phyloP scores from a whole-genome alignment of 2,888 invertebrate genomes.

The Ceramica pisi region DNA sequence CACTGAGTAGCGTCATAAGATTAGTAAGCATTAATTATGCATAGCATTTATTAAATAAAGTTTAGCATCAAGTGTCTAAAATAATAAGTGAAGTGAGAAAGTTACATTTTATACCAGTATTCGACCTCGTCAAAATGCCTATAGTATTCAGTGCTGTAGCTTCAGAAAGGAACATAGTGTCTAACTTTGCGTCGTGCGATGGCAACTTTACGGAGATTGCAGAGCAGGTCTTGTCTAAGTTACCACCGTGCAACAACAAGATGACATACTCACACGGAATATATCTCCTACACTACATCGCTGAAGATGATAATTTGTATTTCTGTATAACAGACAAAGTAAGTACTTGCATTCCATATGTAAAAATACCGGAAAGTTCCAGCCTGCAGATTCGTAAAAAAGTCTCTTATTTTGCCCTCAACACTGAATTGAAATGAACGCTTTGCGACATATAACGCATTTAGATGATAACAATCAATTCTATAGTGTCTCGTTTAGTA shows the following conservation, averaged over 20 bases:
- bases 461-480: background rate
- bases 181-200: constrained; percentile 96
- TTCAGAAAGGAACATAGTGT: constrained; percentile 94
- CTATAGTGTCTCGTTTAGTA: background rate
- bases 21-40: background rate
- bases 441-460: background rate
- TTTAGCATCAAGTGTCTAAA: background rate
- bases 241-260: constrained; percentile 94
- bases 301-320: constrained; percentile 95
- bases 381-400: background rate
- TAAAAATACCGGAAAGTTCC: background rate
- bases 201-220: constrained; percentile 98
- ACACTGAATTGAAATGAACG: background rate
- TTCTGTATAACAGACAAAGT: constrained; percentile 98
- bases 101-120: background rate
- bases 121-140: constrained; percentile 92
- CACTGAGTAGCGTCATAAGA: background rate
- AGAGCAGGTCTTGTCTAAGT: constrained; percentile 95
- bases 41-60: background rate
- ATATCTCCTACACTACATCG: constrained; percentile 95
- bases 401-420: background rate
- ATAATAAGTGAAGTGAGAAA: constrained; percentile 5
- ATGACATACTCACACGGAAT: constrained; percentile 95
- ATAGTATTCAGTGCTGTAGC: constrained; percentile 97
- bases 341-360: constrained; percentile 77